A percentile compares a stretch with the other conserved stretches of the same genome.
Conservation (phyloP, 2,888 invertebrate genomes). For the Drosophila macrospina region DNA sequence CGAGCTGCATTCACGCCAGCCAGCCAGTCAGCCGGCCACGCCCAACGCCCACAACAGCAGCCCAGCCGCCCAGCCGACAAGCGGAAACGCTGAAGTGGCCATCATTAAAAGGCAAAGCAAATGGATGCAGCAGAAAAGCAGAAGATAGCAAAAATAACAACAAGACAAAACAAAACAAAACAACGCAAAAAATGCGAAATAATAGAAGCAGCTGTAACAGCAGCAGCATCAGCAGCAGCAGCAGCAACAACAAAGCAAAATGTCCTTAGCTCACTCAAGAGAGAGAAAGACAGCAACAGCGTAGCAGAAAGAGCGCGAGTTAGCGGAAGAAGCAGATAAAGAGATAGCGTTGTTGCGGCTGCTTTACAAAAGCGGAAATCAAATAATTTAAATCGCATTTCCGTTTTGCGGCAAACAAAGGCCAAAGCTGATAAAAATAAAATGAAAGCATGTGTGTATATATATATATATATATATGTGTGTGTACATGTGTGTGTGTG, state of each 20-base stretch:
- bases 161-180: background rate
- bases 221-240: constrained; percentile 24
- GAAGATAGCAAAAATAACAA: constrained; percentile 19
- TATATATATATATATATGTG: background rate
- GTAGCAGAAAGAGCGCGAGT: background rate
- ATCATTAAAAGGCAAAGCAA: constrained; percentile 68
- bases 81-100: constrained; percentile 73
- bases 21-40: constrained; percentile 19
- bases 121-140: constrained; percentile 39
- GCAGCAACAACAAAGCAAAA: constrained; percentile 34
- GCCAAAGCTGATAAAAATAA: constrained; percentile 58
- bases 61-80: constrained; percentile 33
- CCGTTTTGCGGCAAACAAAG: constrained; percentile 67
- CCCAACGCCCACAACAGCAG: constrained; percentile 27
- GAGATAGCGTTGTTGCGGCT: constrained; percentile 33
- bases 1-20: constrained; percentile 76
- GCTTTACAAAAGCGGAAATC: constrained; percentile 68
- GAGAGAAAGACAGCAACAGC: background rate
- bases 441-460: constrained; percentile 30
- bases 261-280: constrained; percentile 35
- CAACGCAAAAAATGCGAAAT: no score
- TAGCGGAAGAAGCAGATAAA: background rate
- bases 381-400: constrained; percentile 82
- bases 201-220: constrained; percentile 27
- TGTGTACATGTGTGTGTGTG: constrained; percentile 15